Evolutionary conservation across 2,888 invertebrate species (phyloP).

Genomic region (Mechanitis mazaeus): DNA sequence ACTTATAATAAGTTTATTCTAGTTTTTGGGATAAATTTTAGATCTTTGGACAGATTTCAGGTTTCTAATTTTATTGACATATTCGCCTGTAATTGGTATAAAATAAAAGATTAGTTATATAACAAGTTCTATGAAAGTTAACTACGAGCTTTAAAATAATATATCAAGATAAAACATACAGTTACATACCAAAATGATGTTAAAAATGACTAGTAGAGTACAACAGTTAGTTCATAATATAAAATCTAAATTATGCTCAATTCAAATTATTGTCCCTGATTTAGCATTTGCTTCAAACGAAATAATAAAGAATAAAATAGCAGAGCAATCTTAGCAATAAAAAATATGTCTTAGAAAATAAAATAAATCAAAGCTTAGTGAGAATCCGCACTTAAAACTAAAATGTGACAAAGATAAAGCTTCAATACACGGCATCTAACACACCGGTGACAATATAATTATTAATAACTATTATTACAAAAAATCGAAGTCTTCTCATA

Average conservation of each 20-base stretch:
- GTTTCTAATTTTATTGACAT: background rate
- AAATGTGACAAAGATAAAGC: conserved; percentile 27
- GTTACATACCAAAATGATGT: conserved; percentile 24
- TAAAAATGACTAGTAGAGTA: conserved; percentile 38
- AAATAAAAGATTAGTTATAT: conserved; percentile 8
- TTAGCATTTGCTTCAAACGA: background rate
- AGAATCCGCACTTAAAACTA: conserved; percentile 18
- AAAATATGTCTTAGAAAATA: conserved; percentile 13
- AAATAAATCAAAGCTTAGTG: conserved; percentile 18
- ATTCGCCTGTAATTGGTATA: conserved; percentile 23
- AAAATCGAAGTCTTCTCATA: too few relatives aligned
- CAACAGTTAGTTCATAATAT: background rate
- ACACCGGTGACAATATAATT: background rate
- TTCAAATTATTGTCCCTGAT: background rate
- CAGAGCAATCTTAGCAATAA: background rate
- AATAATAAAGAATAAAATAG: too few relatives aligned
- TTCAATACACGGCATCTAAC: conserved; percentile 18
- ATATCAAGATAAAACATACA: background rate
- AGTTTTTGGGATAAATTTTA: conserved; percentile 1
- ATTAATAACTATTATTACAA: too few relatives aligned
- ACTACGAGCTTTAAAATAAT: background rate
- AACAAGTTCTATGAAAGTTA: background rate
- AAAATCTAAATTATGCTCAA: background rate
- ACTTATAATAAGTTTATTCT: background rate
- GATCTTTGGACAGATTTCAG: conserved; percentile 6